phyloP scores from a whole-genome alignment of 1,140 invertebrate species.

The Pseudomyrmex sp. region DNA sequence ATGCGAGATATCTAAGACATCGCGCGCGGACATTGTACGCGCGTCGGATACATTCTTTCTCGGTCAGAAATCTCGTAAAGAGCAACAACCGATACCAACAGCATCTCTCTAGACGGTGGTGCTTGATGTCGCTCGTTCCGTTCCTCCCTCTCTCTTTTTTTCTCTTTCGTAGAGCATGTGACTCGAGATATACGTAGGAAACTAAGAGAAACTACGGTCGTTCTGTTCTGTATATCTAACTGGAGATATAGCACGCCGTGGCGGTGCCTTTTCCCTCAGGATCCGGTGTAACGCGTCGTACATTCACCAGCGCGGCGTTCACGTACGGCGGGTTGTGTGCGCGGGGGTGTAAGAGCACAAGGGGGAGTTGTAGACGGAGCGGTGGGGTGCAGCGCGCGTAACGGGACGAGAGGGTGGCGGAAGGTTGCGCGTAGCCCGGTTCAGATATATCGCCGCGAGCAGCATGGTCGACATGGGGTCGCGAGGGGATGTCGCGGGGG shows the following conservation, averaged over 20 bases:
- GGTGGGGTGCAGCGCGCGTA: background rate
- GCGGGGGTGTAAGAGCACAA: background rate
- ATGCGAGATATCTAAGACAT: background rate
- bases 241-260: slow-evolving; percentile 34
- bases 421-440: slow-evolving; percentile 51
- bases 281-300: slow-evolving; percentile 44
- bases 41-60: background rate
- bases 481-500: slow-evolving; percentile 29
- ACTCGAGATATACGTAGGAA: slow-evolving; percentile 42
- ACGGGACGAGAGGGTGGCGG: background rate
- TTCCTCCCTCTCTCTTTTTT: no score
- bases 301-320: slow-evolving; percentile 43
- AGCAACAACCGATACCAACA: slow-evolving; percentile 27
- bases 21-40: background rate
- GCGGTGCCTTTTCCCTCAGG: slow-evolving; percentile 39
- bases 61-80: slow-evolving; percentile 4
- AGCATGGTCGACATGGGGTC: slow-evolving; percentile 44
- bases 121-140: background rate
- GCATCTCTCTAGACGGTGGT: background rate
- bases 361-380: background rate
- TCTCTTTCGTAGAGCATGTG: slow-evolving; percentile 9
- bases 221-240: slow-evolving; percentile 51
- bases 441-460: slow-evolving; percentile 65
- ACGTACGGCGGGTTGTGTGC: slow-evolving; percentile 8
- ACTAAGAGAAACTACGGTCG: slow-evolving; percentile 47